A percentile compares a stretch with the other conserved stretches of the same genome.
These are phyloP conservation scores for Daktulosphaira vitifoliae DNA, from an alignment of 1,140 invertebrate genomes.

Conservation along the genomic window DNA sequence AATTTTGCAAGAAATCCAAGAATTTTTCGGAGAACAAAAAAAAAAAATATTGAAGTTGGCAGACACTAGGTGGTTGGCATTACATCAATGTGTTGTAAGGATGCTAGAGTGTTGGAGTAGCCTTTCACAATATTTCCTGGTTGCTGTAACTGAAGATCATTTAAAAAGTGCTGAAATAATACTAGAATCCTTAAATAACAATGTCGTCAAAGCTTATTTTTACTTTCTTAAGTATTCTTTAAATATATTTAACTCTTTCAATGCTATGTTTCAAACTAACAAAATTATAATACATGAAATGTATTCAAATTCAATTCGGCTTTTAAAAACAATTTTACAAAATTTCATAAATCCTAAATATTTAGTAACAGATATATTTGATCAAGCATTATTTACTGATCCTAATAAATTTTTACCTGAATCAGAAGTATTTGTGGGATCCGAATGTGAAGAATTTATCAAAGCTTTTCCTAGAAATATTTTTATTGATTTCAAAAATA, in stretches of 20 bases:
- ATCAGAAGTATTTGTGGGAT: too few species aligned
- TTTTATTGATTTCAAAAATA: too few species aligned
- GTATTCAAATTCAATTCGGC: not conserved
- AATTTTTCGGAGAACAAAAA: not conserved
- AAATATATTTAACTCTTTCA: not conserved
- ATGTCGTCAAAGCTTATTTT: constrained; percentile 1
- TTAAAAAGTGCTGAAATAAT: constrained; percentile 6
- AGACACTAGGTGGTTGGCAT: constrained; percentile 2
- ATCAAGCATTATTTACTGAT: too few species aligned
- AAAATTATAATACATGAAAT: constrained; percentile 3
- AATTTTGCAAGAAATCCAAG: too few species aligned
- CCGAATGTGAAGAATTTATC: too few species aligned
- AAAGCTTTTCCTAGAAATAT: too few species aligned
- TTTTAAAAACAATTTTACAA: not conserved
- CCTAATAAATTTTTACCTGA: too few species aligned
- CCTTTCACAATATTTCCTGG: not conserved
- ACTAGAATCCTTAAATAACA: constrained; percentile 2
- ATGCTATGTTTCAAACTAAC: constrained; percentile 3
- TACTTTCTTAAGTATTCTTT: not conserved
- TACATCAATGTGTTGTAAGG: constrained; percentile 5
- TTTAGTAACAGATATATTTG: too few species aligned
- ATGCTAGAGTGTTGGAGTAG: constrained; percentile 11
- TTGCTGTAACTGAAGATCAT: not conserved
- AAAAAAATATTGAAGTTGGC: constrained; percentile 6
- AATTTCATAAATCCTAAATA: constrained; percentile 1